Evolutionary conservation across 2,113 vertebrate species (phyloP), one percentile per base, ranked within the genome.

Genomic region (Brachyhypopomus occidentalis): DNA sequence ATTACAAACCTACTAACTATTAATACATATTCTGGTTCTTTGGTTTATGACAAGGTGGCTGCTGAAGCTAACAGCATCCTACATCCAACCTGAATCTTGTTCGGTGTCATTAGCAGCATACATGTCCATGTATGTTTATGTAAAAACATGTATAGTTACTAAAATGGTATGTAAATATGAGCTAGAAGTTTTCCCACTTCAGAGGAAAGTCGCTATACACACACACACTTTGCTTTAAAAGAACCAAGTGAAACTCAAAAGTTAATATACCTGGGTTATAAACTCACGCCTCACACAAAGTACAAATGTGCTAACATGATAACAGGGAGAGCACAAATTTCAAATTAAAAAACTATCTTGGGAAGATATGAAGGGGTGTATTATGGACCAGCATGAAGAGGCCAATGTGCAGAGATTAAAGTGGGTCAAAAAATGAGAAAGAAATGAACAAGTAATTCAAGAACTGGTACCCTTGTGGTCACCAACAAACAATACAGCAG

Each of bases 1-100:
- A 41, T 75, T 66, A 72, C 11, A 72, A 64, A 45, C 59, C 78
- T 64, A 34, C 22, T 5, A 38, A 30, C 38, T 56, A 59, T 78
- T 23, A 45, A 78, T 45, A 6, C 70, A 78, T 48, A 58, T 48
- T 17, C 62, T 63, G 55, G 45, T 52, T 23, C 20, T 25, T 22
- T 58, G 2, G 72, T 7, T 19, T 34, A 22, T 14, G 7, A 7
- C 59, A 25, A 38, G 36, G n/a, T 69, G 17, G 34, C 64, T 67
- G 0, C 5, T 67, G 36, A 34, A 9, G 34, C 34, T 19, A 41
- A 12, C 45, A 52, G 45, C 45, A 52, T 52, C 45, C 45, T 11
- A 52, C 27, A 8, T 34, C 2, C 5, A 67, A 67, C 30, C 34
- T 41, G 3, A 41, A 22, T 70, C 38, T 19, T 4, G 8, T 3